Percentiles rank a stretch among this genome's conserved stretches.
Evolutionary conservation across 2,888 invertebrate species (phyloP).

Genomic region (Allophyes oxyacanthae): DNA sequence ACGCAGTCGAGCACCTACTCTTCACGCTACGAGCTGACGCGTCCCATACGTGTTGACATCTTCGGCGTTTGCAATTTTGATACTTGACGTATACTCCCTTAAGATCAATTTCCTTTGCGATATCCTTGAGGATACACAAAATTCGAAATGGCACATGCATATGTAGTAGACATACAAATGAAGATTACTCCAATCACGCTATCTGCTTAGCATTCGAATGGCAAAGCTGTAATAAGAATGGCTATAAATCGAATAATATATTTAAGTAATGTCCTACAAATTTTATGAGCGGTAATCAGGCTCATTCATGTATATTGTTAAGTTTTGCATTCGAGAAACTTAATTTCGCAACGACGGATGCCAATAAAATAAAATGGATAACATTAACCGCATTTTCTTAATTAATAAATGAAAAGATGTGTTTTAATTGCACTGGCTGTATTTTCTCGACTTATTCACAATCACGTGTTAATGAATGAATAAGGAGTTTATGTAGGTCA

Average conservation of each 20-base stretch:
- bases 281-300: constrained; percentile 31
- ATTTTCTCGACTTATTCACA: constrained; percentile 3
- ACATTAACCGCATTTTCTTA: constrained; percentile 31
- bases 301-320: constrained; percentile 31
- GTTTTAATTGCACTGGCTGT: constrained; percentile 25
- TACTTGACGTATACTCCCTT: constrained; percentile 39
- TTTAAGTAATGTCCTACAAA: constrained; percentile 39
- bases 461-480: no score
- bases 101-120: constrained; percentile 54
- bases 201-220: constrained; percentile 53
- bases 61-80: constrained; percentile 32
- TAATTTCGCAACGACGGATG: constrained; percentile 44
- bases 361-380: constrained; percentile 35
- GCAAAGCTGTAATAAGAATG: constrained; percentile 43
- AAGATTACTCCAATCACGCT: constrained; percentile 59
- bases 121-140: constrained; percentile 44
- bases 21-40: constrained; percentile 63
- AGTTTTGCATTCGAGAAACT: constrained; percentile 35
- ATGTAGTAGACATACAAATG: constrained; percentile 61
- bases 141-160: constrained; percentile 61
- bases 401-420: constrained; percentile 45
- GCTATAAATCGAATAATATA: constrained; percentile 42
- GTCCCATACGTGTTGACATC: constrained; percentile 56
- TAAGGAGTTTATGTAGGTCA: no score
- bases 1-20: constrained; percentile 68